Conservation (phyloP, 1,140 invertebrate species). For the Leptopilina boulardi region DNA sequence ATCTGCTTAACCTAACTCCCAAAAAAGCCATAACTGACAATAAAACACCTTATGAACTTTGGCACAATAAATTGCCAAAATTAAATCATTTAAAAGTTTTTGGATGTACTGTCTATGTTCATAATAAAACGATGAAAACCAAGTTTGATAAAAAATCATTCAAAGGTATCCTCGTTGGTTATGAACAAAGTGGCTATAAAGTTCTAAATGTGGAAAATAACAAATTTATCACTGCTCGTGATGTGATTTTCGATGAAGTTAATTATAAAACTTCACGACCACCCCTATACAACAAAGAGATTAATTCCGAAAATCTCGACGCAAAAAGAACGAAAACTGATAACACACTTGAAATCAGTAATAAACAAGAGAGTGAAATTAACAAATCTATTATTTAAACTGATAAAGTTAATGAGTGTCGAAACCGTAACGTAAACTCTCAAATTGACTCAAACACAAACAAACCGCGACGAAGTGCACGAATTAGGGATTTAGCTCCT, state of each 20-base stretch:
- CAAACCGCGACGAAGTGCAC: too few species aligned
- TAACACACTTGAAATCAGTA: background rate
- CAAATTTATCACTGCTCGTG: slow-evolving; percentile 65
- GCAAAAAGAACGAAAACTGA: background rate
- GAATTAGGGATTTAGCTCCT: too few species aligned
- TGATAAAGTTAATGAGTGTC: too few species aligned
- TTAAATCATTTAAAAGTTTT: slow-evolving; percentile 73
- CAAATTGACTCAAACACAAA: too few species aligned
- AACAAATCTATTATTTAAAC: background rate
- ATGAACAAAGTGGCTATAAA: slow-evolving; percentile 73
- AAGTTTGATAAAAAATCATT: slow-evolving; percentile 71
- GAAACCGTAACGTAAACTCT: too few species aligned
- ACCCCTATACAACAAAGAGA: slow-evolving; percentile 16
- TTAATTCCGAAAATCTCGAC: background rate
- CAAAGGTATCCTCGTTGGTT: slow-evolving; percentile 69
- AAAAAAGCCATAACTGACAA: background rate
- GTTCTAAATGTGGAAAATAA: slow-evolving; percentile 62
- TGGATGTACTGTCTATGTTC: slow-evolving; percentile 69
- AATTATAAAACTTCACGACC: slow-evolving; percentile 62
- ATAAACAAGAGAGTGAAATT: background rate
- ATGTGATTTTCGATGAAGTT: slow-evolving; percentile 70
- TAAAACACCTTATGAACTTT: slow-evolving; percentile 26
- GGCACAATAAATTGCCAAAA: slow-evolving; percentile 62
- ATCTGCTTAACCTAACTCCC: slow-evolving; percentile 61
- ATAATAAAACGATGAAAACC: slow-evolving; percentile 65